phyloP scores from a whole-genome alignment of 1,140 invertebrate species.

The Brachionus manjavacas region DNA sequence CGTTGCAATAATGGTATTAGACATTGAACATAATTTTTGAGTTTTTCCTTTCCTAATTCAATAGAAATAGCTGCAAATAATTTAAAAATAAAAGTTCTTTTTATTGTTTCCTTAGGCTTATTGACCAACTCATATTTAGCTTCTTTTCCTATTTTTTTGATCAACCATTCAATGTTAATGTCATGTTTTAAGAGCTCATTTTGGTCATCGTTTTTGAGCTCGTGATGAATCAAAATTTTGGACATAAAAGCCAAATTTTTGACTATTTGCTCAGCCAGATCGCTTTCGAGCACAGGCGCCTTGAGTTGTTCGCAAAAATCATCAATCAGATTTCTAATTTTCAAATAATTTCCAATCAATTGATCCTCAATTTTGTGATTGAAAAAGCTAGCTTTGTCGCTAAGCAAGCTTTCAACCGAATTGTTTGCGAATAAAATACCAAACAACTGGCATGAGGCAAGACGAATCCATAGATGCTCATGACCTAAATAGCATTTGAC shows the following conservation, averaged over 20 bases:
- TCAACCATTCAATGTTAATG: slow-evolving; percentile 52
- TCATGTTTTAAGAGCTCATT: slow-evolving; percentile 44
- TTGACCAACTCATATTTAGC: slow-evolving; percentile 68
- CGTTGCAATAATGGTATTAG: slow-evolving; percentile 66
- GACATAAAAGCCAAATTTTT: slow-evolving; percentile 70
- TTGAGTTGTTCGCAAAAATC: slow-evolving; percentile 70
- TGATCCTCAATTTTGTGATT: slow-evolving; percentile 42
- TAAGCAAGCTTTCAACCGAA: slow-evolving; percentile 62
- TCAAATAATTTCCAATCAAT: slow-evolving; percentile 45
- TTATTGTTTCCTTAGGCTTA: slow-evolving; percentile 56
- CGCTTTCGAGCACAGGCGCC: slow-evolving; percentile 55
- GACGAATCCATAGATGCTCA: slow-evolving; percentile 70
- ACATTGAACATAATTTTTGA: slow-evolving; percentile 60
- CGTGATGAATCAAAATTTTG: slow-evolving; percentile 62
- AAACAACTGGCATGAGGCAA: slow-evolving; percentile 69
- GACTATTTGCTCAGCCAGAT: slow-evolving; percentile 57
- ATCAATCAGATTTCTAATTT: slow-evolving; percentile 65
- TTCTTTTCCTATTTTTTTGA: slow-evolving; percentile 58
- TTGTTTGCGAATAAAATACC: slow-evolving; percentile 66
- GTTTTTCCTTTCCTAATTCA: slow-evolving; percentile 60
- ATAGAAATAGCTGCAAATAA: slow-evolving; percentile 67
- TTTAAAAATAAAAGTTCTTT: slow-evolving; percentile 67
- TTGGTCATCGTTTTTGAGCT: slow-evolving; percentile 46
- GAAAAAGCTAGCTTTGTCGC: slow-evolving; percentile 41
- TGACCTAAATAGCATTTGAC: slow-evolving; percentile 58